Base-by-base conservation (phyloP, 2,888 invertebrate genomes). In the Drosophila longiperda region DNA sequence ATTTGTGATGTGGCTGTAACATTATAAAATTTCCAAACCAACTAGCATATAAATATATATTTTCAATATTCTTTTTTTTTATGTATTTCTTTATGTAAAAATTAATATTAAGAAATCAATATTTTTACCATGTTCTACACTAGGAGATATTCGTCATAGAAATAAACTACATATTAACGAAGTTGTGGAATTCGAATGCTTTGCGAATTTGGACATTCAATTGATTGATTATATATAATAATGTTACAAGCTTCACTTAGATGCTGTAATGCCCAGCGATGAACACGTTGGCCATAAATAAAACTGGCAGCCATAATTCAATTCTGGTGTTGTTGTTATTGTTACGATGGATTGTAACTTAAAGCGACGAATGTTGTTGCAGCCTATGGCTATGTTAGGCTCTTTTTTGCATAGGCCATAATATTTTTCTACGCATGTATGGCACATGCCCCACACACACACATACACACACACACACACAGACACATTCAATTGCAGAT, bases 291-390 rank as follows among this genome's bases (percentile, higher is more conserved):
- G 33, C 42, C 59, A 74, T 83, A 83, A 74, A 80, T 73, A 73
- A 80, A 73, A 60, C 65, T 61, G 67, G 33, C 68, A 54, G 67
- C 55, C 61, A 82, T 83, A 83, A 85, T 74, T 77, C 70, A 79
- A 54, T 48, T 58, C 40, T 38, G 52, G 58, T 72, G 54, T 50
- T 60, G 61, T 59, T 69, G 45, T 58, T 53, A 42, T 38, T 54
- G 63, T 33, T 48, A 26, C 52, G 29, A 45, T 52, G 42, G 23
- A 17, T 20, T 62, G 48, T 49, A 61, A 48, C 68, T 77, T 65
- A 66, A 80, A 78, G 81, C 61, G 60, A 62, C 20, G 52, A 45
- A 34, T 64, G 68, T 50, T 54, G 34, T 49, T 50, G 36, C 58
- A 33, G 72, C 65, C 66, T 40, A 42, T 40, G 60, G 64, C 54